Evolutionary conservation across 2,888 invertebrate genomes (phyloP).

Genomic region (Choreutis nemorana): DNA sequence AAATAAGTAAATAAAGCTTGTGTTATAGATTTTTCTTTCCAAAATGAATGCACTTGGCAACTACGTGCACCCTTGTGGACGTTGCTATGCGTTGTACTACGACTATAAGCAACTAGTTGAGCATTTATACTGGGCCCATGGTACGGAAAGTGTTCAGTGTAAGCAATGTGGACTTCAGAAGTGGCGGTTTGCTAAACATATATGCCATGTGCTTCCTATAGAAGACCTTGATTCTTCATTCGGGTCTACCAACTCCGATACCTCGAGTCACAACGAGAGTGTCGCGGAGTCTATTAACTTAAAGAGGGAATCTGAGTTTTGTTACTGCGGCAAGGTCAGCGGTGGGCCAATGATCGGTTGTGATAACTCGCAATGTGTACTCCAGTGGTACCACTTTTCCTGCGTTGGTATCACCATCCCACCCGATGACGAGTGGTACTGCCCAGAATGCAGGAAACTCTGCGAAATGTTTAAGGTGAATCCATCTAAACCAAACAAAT

Average conservation of each 20-base stretch:
- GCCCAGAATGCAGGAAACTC: constrained; percentile 24
- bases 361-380: constrained; percentile 25
- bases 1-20: too few relatives aligned
- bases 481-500: too few relatives aligned
- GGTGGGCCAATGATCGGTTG: constrained; percentile 39
- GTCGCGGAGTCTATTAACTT: constrained; percentile 3
- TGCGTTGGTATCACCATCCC: constrained; percentile 32
- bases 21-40: too few relatives aligned
- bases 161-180: constrained; percentile 25
- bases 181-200: constrained; percentile 35
- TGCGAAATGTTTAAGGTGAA: constrained; percentile 11
- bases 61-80: constrained; percentile 24
- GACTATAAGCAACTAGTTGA: constrained; percentile 34
- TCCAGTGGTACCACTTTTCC: constrained; percentile 40
- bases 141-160: constrained; percentile 36
- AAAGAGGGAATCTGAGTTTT: constrained; percentile 24
- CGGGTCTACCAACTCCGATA: constrained; percentile 12
- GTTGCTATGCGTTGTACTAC: constrained; percentile 28
- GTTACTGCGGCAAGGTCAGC: constrained; percentile 29
- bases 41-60: constrained; percentile 21
- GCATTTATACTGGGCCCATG: constrained; percentile 46
- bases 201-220: constrained; percentile 35
- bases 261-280: constrained; percentile 6
- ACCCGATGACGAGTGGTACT: constrained; percentile 39
- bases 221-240: too few relatives aligned